Percentiles rank a stretch among this genome's conserved stretches.
Evolutionary conservation across 1,140 invertebrate species (phyloP).

Genomic region (Papilio aristodemus): DNA sequence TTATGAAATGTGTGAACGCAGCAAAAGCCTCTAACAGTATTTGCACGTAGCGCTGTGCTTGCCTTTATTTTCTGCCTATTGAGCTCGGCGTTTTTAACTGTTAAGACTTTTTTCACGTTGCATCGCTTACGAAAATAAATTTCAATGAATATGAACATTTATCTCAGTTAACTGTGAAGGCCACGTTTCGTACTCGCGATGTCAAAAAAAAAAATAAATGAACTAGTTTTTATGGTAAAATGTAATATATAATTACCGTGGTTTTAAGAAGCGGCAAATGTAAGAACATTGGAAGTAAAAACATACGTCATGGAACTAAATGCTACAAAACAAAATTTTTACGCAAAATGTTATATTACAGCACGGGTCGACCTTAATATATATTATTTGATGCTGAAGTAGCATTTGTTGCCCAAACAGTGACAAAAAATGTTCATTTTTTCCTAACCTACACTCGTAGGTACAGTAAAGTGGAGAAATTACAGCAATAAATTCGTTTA

Average conservation of each 20-base stretch:
- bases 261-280: background rate
- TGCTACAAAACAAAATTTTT: background rate
- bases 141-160: background rate
- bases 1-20: constrained; percentile 8
- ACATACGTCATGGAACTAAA: background rate
- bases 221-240: too few species aligned
- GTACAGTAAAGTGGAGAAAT: constrained; percentile 53
- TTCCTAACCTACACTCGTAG: constrained; percentile 38
- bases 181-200: too few species aligned
- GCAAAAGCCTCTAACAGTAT: constrained; percentile 18
- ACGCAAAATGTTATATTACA: background rate
- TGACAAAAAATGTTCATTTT: constrained; percentile 41
- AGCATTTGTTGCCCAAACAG: constrained; percentile 39
- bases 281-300: too few species aligned
- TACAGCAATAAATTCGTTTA: constrained; percentile 57
- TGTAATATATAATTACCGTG: too few species aligned
- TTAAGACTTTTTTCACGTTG: constrained; percentile 14
- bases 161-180: background rate
- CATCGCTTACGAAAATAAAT: constrained; percentile 16
- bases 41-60: constrained; percentile 7
- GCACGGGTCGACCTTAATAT: background rate
- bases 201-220: too few species aligned
- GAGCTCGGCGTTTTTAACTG: constrained; percentile 11
- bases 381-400: constrained; percentile 3
- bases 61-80: constrained; percentile 15